Base-by-base conservation (phyloP, 2,888 invertebrate species). In the Trissolcus brochymenae region DNA sequence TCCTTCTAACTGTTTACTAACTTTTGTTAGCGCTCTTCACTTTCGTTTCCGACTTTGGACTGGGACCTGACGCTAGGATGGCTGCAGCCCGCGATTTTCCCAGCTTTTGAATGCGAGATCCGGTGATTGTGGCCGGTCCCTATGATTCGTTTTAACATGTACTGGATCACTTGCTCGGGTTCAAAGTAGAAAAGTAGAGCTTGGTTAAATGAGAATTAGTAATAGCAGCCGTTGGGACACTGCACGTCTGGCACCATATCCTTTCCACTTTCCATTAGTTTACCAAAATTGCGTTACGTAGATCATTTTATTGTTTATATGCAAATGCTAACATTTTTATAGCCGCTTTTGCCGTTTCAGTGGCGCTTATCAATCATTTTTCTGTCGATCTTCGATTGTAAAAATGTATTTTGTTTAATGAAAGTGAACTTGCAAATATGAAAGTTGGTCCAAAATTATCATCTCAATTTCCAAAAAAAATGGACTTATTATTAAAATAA, bases 181-280 rank as follows among this genome's bases (percentile, higher is more conserved):
- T 66, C 49, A 19, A 72, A 72, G 72, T 76, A 72, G 77, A 65
- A 66, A 35, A 78, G 74, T 78, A 74, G 74, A 71, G 78, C 78
- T 78, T 78, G 67, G 19, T 61, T 73, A 61, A 72, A 68, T 66
- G 29, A 68, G 55, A 64, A 70, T 66, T 70, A 60, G 60, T 71
- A 73, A 67, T 54, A 77, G 59, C 74, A 74, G 79, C 70, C 76
- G 74, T 81, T 81, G 74, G 81, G 79, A 80, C 76, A 78, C 53
- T 79, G 80, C 80, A 80, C 78, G 78, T 76, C 78, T 80, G 80
- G 78, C 78, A 80, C 78, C 76, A 73, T 78, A 75, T 80, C 76
- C 78, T 78, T 76, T 51, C 76, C 66, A 73, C 73, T 73, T 64
- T 76, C 62, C 72, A 66, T 56, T 65, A 2, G 19, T 19, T 46